These are phyloP conservation scores for Camponotus vicinus DNA, from an alignment of 1,140 invertebrate species.

Conservation along the genomic window DNA sequence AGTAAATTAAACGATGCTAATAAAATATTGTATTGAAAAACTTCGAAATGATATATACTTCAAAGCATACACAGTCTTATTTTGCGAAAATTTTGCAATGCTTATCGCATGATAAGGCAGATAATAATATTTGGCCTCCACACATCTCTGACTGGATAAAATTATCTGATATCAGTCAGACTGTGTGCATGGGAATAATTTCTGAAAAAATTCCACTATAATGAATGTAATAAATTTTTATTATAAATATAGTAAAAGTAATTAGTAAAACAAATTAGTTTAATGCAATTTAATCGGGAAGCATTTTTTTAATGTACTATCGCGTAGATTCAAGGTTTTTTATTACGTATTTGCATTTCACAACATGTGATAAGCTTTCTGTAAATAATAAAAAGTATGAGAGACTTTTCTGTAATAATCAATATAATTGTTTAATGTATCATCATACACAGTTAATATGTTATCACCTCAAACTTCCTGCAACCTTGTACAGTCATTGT, in stretches of 20 bases:
- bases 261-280: not conserved
- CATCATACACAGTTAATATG: not conserved
- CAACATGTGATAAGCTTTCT: not conserved
- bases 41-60: not conserved
- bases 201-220: not conserved
- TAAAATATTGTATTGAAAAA: not conserved
- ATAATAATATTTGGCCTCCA: constrained; percentile 40
- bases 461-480: not conserved
- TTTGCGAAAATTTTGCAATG: constrained; percentile 14
- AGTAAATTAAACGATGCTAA: not conserved
- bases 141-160: not conserved
- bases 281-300: not conserved
- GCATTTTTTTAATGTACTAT: not conserved
- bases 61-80: not conserved
- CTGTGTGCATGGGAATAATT: not conserved
- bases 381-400: not conserved
- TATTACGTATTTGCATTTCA: not conserved
- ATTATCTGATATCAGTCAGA: constrained; percentile 31
- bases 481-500: not conserved
- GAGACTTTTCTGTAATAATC: not conserved
- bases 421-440: not conserved
- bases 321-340: not conserved
- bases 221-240: not conserved
- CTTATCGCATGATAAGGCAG: constrained; percentile 36
- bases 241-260: not conserved